Conservation (phyloP, 2,113 vertebrate species). For the Emberiza fucata region DNA sequence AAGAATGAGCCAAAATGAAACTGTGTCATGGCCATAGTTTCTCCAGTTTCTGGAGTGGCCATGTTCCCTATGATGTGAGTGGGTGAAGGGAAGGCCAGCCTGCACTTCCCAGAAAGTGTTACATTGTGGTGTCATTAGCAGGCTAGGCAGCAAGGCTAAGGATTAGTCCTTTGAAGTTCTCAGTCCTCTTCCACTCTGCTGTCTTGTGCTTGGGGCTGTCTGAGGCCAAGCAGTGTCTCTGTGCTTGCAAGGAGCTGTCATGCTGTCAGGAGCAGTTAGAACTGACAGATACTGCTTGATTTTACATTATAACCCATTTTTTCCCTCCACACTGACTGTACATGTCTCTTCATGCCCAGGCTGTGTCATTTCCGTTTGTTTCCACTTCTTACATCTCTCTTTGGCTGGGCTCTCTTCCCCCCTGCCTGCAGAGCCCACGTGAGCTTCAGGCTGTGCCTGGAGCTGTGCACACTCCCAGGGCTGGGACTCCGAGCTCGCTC, state of each 20-base stretch:
- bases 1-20: not conserved
- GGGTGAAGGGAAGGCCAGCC: not conserved
- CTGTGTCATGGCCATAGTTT: not conserved
- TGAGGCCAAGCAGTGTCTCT: not conserved
- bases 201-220: not conserved
- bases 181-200: not conserved
- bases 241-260: not conserved
- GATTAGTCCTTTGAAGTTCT: not conserved
- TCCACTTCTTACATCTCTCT: not conserved
- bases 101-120: not conserved
- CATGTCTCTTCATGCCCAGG: not conserved
- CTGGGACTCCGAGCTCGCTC: accelerated
- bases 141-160: not conserved
- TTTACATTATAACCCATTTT: not conserved
- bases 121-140: not conserved
- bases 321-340: not conserved
- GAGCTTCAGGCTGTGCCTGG: not conserved
- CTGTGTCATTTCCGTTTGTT: constrained; percentile 36
- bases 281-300: not conserved
- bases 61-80: accelerated
- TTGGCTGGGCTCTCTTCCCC: not conserved
- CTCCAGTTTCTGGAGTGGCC: not conserved
- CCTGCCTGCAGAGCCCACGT: not conserved
- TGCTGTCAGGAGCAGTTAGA: not conserved
- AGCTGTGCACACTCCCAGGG: not conserved